Evolutionary conservation across 2,797 vertebrate species (phyloP).

Genomic region (Platalea minor): DNA sequence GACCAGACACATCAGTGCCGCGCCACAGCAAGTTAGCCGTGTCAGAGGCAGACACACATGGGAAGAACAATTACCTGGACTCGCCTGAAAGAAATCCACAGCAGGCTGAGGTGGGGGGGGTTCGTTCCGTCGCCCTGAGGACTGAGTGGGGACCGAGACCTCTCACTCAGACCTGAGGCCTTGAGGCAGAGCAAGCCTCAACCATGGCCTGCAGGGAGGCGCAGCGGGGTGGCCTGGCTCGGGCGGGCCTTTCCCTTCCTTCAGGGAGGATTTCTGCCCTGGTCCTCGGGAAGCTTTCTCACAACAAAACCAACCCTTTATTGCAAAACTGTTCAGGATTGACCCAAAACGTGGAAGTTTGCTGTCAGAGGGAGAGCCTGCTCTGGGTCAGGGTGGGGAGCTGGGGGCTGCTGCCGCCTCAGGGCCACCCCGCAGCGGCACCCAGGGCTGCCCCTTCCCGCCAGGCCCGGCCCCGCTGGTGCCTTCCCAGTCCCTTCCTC

Average conservation of each 20-base stretch:
- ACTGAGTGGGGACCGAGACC: not conserved
- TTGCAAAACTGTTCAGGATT: not conserved
- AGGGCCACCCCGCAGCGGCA: accelerated
- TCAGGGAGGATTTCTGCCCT: not conserved
- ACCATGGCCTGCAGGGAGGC: not conserved
- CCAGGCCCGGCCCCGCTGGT: not conserved
- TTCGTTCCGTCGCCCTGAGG: not conserved
- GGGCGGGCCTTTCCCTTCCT: not conserved
- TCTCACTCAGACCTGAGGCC: not conserved
- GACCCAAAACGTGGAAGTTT: not conserved
- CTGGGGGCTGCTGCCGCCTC: no score
- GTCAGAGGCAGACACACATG: not conserved
- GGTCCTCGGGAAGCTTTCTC: accelerated
- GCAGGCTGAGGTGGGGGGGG: not conserved
- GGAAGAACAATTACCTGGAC: not conserved
- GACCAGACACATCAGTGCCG: not conserved
- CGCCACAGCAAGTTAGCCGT: not conserved
- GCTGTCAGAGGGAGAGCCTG: not conserved
- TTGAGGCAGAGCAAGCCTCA: not conserved
- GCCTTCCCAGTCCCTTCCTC: not conserved
- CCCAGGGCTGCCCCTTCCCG: not conserved
- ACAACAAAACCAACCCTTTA: not conserved
- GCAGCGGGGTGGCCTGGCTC: accelerated
- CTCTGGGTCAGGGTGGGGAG: not conserved
- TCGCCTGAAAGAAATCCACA: not conserved